Evolutionary conservation across 2,797 vertebrate species (phyloP).

Genomic region (Sebastes vulpes): DNA sequence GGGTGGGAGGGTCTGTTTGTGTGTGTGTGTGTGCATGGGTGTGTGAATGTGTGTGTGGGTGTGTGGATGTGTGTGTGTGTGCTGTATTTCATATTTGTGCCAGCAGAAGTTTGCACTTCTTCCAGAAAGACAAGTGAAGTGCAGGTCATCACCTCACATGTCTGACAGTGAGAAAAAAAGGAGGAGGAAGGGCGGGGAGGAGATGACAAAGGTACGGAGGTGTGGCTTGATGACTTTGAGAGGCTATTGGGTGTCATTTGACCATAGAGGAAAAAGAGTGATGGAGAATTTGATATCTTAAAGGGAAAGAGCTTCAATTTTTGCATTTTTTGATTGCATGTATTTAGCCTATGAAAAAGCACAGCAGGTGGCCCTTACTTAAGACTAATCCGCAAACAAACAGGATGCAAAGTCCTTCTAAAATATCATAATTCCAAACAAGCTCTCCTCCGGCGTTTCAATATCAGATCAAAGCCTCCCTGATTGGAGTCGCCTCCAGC

Average conservation of each 20-base stretch:
- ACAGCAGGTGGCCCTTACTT: constrained; percentile 73
- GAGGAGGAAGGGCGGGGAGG: background rate
- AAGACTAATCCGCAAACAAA: constrained; percentile 69
- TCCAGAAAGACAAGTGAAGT: constrained; percentile 72
- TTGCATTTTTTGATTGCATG: constrained; percentile 30
- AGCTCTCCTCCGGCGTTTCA: constrained; percentile 51
- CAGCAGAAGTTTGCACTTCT: constrained; percentile 67
- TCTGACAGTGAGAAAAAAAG: constrained; percentile 44
- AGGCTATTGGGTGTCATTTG: constrained; percentile 45
- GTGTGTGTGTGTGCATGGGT: constrained; percentile 14
- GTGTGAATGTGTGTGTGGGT: constrained; percentile 25
- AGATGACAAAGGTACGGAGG: constrained; percentile 36
- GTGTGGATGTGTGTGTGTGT: constrained; percentile 19
- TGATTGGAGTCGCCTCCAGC: constrained; percentile 61
- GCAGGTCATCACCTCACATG: constrained; percentile 69
- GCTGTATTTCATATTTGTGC: constrained; percentile 54
- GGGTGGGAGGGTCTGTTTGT: constrained; percentile 25
- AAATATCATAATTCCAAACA: constrained; percentile 69
- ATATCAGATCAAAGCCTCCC: constrained; percentile 62
- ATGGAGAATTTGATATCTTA: constrained; percentile 45
- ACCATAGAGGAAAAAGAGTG: constrained; percentile 14
- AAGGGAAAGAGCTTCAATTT: constrained; percentile 38
- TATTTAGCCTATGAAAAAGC: constrained; percentile 18
- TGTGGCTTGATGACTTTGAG: constrained; percentile 72
- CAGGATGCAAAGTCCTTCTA: constrained; percentile 63